Base-by-base conservation (phyloP, 2,888 invertebrate genomes). In the Chaitophorus viminalis region DNA sequence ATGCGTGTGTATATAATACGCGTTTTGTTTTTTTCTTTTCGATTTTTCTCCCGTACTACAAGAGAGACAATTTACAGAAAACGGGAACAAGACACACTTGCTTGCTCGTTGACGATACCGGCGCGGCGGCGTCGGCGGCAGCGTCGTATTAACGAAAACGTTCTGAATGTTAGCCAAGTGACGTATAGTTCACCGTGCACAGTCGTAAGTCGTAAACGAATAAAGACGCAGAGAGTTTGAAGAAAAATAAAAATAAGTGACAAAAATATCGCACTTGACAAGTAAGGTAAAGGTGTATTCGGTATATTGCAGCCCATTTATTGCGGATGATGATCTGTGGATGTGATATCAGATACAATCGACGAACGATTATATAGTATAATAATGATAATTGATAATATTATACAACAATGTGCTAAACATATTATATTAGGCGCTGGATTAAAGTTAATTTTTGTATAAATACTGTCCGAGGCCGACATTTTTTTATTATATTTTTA, bases 51-150 rank as follows among this genome's bases (percentile, higher is more conserved):
- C 31, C 18, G 52, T 14, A 65, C 31, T 33, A 87, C 87, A 87
- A 87, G 81, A 81, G 87, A 81, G 72, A 74, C 79, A 81, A 87
- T 87, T 87, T 87, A 79, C 72, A 74, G n/a, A 87, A 65, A 84
- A 65, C 65, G 65, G 31, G 31, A 68, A 68, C 25, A 60, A 39
- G 3, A 36, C 33, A 52, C 68, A 25, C 31, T 33, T 25, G 18
- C 60, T 18, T 36, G 33, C 31, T 11, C 14, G 33, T 60, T 14
- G 14, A 60, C n/a, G 14, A 11, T 29, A 54, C 31, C 54, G 60
- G 31, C 36, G n/a, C 17, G 8, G 46, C 54, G 60, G 31, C 36
- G n/a, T 9, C 46, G 46, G 9, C 11, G 46, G 17, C 25, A 0
- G 39, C 33, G 29, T 65, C 36, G 68, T 33, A 39, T 75, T 65